phyloP scores from a whole-genome alignment of 2,888 invertebrate genomes.

The Cephus spinipes region DNA sequence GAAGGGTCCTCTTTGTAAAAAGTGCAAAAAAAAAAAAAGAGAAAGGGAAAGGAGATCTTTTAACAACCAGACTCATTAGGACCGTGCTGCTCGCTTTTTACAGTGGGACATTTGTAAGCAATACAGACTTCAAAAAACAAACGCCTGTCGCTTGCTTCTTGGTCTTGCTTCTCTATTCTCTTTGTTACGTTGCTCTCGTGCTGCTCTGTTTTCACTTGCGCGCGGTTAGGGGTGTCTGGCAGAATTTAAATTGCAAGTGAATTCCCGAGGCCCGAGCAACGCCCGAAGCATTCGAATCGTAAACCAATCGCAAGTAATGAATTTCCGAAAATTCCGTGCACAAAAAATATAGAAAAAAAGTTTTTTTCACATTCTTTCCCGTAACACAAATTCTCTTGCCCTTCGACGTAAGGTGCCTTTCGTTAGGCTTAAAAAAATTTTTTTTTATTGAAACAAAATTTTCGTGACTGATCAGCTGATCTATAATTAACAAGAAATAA shows the following conservation, averaged over 20 bases:
- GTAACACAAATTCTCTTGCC: background rate
- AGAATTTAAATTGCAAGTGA: constrained; percentile 41
- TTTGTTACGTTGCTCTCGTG: constrained; percentile 17
- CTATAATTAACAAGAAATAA: constrained; percentile 45
- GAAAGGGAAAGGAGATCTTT: constrained; percentile 47
- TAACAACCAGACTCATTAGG: constrained; percentile 67
- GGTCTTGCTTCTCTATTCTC: constrained; percentile 30
- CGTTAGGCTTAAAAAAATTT: background rate
- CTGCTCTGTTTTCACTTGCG: constrained; percentile 25
- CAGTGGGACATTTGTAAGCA: constrained; percentile 66
- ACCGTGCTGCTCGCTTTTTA: constrained; percentile 58
- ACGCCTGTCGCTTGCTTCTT: constrained; percentile 45
- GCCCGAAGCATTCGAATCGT: background rate
- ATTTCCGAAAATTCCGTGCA: background rate
- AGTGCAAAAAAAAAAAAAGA: constrained; percentile 21
- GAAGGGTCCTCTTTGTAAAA: constrained; percentile 25
- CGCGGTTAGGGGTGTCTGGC: constrained; percentile 51
- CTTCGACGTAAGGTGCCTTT: background rate
- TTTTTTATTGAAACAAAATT: background rate
- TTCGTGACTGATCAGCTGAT: background rate
- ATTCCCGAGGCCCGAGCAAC: background rate
- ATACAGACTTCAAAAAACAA: constrained; percentile 62
- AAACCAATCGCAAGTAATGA: background rate
- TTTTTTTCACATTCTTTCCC: background rate
- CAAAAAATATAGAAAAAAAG: background rate